Evolutionary conservation across 2,797 vertebrate species (phyloP), one percentile per base, ranked within the genome.

Genomic region (Anguilla marmorata): DNA sequence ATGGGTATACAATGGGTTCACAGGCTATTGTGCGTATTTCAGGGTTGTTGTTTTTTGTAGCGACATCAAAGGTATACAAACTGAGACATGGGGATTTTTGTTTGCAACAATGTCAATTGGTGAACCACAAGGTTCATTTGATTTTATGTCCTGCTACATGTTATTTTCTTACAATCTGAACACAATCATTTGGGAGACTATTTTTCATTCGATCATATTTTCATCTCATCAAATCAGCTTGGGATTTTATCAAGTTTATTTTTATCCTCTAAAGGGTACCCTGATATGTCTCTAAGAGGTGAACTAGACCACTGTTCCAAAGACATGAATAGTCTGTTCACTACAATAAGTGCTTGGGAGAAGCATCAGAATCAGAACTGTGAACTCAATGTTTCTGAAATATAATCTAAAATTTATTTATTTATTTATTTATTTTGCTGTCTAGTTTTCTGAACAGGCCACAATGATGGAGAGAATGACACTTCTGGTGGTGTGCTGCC

Each of bases 391-490:
- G 3, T 90, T 93, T 94, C 93, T 88, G 88, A 89, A 90, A 94
- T 93, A 89, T 92, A 92, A n/a, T n/a, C n/a, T n/a, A n/a, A n/a
- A 33, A 33, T 33, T 33, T 33, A 89, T 90, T 37, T 37, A 37
- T 37, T 37, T 37, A 37, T 37, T 37, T 37, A 37, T 2, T 91
- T 94, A 92, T 63, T 56, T 92, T 56, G 33, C 82, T 88, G 41
- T 89, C 88, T 85, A 86, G 84, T 92, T 87, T 92, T 90, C 91
- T 91, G 92, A 86, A 92, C 89, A 50, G 16, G 89, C 90, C 92
- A 96, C 92, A 92, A 98, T 96, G 97, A 96, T 97, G 94, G 94
- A 95, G 90, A 97, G 96, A 94, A 94, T 95, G 90, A 92, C 95
- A 82, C 92, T 97, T 93, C 93, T 99, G 82, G 90, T 97, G 91